Conservation (phyloP, 2,113 vertebrate species). For the Hippocampus comes region DNA sequence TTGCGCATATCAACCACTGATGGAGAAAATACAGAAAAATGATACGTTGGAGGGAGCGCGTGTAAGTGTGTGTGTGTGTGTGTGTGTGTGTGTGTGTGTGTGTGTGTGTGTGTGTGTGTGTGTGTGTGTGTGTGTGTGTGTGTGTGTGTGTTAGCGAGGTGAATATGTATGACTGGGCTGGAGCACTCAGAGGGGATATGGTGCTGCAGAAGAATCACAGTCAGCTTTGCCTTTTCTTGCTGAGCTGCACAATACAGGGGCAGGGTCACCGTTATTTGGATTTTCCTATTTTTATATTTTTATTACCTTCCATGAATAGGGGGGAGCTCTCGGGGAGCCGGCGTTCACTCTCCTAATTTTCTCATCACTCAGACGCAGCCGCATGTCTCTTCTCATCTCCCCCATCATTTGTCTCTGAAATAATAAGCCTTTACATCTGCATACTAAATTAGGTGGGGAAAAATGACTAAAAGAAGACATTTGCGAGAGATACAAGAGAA, state of each 20-base stretch:
- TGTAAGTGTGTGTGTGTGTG: too few species aligned
- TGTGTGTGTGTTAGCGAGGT: constrained; percentile 51
- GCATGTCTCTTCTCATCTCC: constrained; percentile 70
- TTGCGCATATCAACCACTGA: constrained; percentile 56
- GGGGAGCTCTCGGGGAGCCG: constrained; percentile 46
- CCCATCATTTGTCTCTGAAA: constrained; percentile 73
- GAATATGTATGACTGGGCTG: constrained; percentile 57
- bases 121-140: neutral
- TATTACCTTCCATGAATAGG: constrained; percentile 50
- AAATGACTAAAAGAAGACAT: constrained; percentile 58
- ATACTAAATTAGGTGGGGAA: constrained; percentile 52
- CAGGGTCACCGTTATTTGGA: constrained; percentile 58
- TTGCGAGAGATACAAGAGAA: constrained; percentile 24
- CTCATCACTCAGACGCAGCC: constrained; percentile 71
- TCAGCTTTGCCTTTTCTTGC: constrained; percentile 52
- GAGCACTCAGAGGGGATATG: constrained; percentile 51
- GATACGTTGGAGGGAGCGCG: constrained; percentile 37
- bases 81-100: too few species aligned
- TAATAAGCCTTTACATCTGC: constrained; percentile 65
- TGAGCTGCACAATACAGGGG: constrained; percentile 54
- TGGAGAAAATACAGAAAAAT: constrained; percentile 71
- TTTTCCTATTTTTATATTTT: constrained; percentile 51
- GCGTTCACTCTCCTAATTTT: constrained; percentile 72
- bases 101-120: constrained; percentile 23
- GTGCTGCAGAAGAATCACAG: constrained; percentile 39